Evolutionary conservation across 1,140 invertebrate species (phyloP).

Genomic region (Meloidogyne exigua): DNA sequence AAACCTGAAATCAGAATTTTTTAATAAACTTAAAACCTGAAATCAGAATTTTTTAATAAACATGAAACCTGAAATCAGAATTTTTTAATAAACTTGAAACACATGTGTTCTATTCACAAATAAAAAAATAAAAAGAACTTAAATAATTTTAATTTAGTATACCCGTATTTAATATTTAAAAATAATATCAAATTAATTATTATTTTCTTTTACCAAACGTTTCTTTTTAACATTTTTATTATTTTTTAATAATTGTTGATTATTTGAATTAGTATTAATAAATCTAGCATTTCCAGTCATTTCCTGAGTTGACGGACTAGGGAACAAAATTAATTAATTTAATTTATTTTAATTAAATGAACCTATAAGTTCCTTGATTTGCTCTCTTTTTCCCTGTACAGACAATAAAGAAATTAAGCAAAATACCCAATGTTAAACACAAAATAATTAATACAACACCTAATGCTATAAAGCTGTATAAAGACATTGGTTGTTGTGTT

Average conservation of each 20-base stretch:
- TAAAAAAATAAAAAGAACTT: too few relatives aligned
- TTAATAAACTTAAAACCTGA: too few relatives aligned
- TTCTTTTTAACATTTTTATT: not conserved
- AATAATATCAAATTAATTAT: too few relatives aligned
- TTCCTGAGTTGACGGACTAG: not conserved
- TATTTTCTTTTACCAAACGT: too few relatives aligned
- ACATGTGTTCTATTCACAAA: too few relatives aligned
- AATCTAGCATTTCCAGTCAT: conserved; percentile 4
- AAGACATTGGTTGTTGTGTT: conserved; percentile 38
- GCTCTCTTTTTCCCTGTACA: conserved; percentile 37
- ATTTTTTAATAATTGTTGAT: not conserved
- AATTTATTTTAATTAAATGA: too few relatives aligned
- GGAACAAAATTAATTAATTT: not conserved
- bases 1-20: too few relatives aligned
- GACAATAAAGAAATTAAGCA: conserved; percentile 60
- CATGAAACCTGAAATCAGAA: too few relatives aligned
- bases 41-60: too few relatives aligned
- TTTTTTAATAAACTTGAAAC: too few relatives aligned
- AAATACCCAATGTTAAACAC: conserved; percentile 47
- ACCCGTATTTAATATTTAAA: too few relatives aligned
- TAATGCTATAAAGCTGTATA: conserved; percentile 54
- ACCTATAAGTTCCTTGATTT: conserved; percentile 72
- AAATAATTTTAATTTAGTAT: too few relatives aligned
- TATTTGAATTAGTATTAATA: not conserved
- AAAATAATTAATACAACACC: conserved; percentile 53